These are phyloP conservation scores for Sebastes miniatus DNA, from an alignment of 2,797 vertebrate genomes.

Conservation along the genomic window DNA sequence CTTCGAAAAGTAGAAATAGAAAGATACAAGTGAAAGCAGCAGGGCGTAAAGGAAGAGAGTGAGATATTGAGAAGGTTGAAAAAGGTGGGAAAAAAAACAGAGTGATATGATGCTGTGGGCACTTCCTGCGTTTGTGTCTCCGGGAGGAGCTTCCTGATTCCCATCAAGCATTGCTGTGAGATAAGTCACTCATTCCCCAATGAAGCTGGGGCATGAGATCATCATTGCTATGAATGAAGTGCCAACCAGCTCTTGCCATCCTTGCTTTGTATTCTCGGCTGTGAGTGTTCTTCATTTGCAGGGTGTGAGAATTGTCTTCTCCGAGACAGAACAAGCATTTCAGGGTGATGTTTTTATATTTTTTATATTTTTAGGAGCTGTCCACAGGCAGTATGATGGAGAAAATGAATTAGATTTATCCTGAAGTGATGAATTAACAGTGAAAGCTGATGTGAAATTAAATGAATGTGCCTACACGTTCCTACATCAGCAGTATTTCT, in stretches of 20 bases:
- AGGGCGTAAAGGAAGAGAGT: slow-evolving; percentile 19
- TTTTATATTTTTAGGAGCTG: neutral
- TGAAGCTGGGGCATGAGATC: slow-evolving; percentile 51
- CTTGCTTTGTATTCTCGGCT: neutral
- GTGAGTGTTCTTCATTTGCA: slow-evolving; percentile 7
- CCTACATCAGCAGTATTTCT: neutral
- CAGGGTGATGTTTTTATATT: too few species aligned
- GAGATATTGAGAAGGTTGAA: slow-evolving; percentile 4
- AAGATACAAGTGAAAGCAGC: slow-evolving; percentile 1
- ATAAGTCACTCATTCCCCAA: slow-evolving; percentile 53
- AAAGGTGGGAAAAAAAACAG: neutral
- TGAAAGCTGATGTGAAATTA: too few species aligned
- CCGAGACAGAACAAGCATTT: neutral
- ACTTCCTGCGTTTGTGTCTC: slow-evolving; percentile 64
- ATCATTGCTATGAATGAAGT: slow-evolving; percentile 35
- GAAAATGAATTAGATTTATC: neutral
- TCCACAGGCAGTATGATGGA: neutral
- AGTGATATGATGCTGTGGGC: slow-evolving; percentile 37
- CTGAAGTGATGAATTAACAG: neutral
- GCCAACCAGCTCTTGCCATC: slow-evolving; percentile 18
- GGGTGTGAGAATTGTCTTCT: slow-evolving; percentile 11
- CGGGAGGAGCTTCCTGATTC: slow-evolving; percentile 74
- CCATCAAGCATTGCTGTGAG: slow-evolving; percentile 43
- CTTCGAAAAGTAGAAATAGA: neutral
- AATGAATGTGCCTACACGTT: neutral